These are phyloP conservation scores for Leptura quadrifasciata DNA, from an alignment of 2,888 invertebrate species.

Conservation along the genomic window DNA sequence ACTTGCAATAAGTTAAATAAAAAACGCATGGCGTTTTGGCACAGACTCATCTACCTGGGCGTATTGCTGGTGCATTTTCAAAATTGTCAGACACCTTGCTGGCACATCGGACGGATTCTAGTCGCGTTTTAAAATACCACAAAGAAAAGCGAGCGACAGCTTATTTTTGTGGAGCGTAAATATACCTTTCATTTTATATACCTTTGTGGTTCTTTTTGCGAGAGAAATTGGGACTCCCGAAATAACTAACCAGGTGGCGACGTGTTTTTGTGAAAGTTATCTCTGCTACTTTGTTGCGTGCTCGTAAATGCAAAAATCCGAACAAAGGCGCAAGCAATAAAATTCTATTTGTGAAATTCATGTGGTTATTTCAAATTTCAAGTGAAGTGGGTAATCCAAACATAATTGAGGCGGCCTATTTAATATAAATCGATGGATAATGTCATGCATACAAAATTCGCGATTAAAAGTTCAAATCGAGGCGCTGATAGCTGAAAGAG, in stretches of 20 bases:
- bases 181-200: constrained; percentile 36
- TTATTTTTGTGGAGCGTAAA: constrained; percentile 39
- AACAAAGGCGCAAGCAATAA: not conserved
- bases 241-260: constrained; percentile 37
- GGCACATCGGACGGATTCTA: constrained; percentile 33
- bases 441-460: too few species aligned
- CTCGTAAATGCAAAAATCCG: not conserved
- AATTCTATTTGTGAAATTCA: not conserved
- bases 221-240: constrained; percentile 8
- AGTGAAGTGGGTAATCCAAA: not conserved
- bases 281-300: not conserved
- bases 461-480: too few species aligned
- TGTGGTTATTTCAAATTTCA: not conserved
- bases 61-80: constrained; percentile 35
- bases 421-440: too few species aligned
- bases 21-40: constrained; percentile 36
- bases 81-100: constrained; percentile 43
- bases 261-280: constrained; percentile 13
- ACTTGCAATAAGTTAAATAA: constrained; percentile 31
- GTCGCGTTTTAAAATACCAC: constrained; percentile 37
- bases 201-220: constrained; percentile 33
- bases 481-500: too few species aligned
- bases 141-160: constrained; percentile 30
- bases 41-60: constrained; percentile 38
- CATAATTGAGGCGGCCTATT: too few species aligned